These are phyloP conservation scores for Choristoneura fumiferana DNA, from an alignment of 1,140 invertebrate genomes.

Conservation along the genomic window DNA sequence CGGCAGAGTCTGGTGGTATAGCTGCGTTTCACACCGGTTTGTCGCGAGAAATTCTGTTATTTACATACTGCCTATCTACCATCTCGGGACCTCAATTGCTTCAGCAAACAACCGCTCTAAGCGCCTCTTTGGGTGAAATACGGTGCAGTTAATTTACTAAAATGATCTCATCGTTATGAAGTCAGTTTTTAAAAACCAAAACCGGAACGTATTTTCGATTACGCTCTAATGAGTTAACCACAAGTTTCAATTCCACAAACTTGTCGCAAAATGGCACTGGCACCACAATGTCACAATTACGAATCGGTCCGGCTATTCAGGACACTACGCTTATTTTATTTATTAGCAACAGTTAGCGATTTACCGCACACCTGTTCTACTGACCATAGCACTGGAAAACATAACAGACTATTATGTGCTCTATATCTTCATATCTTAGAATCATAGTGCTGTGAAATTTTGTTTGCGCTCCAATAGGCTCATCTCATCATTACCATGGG, in stretches of 20 bases:
- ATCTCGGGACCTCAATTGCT: no score
- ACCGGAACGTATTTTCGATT: no score
- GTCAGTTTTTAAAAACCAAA: no score
- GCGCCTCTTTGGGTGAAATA: no score
- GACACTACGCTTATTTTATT: constrained; percentile 26
- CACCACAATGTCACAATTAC: background rate
- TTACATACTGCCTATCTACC: no score
- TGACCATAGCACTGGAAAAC: constrained; percentile 30
- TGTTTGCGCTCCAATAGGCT: constrained; percentile 37
- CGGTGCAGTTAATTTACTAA: no score
- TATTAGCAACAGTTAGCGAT: constrained; percentile 31
- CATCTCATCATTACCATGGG: constrained; percentile 38
- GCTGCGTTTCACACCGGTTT: no score
- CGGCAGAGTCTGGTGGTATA: no score
- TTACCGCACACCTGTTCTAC: constrained; percentile 46
- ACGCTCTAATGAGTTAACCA: background rate
- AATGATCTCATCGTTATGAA: no score
- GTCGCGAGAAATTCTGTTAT: no score
- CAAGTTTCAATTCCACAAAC: constrained; percentile 5
- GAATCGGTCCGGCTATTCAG: constrained; percentile 10
- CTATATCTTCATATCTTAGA: constrained; percentile 13
- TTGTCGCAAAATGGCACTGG: constrained; percentile 7
- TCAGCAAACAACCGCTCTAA: no score
- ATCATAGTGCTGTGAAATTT: constrained; percentile 20
- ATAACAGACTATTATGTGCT: constrained; percentile 14